Conservation (phyloP, 2,113 vertebrate genomes). For the Corythaeola cristata region DNA sequence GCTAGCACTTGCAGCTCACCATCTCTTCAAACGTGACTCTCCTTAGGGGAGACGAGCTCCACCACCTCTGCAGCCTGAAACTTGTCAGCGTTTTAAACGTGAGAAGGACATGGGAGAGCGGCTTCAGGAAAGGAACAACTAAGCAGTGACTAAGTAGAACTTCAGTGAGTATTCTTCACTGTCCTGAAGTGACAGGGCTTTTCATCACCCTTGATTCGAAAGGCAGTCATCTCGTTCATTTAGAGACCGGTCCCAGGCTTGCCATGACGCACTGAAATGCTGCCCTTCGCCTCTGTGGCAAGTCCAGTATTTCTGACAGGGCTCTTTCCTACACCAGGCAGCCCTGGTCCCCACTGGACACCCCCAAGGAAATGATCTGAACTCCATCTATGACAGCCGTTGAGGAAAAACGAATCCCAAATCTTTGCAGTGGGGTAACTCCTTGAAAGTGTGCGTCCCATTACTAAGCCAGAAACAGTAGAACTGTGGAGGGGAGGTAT, state of each 20-base stretch:
- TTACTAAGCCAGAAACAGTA: not conserved
- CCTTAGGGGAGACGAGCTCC: not conserved
- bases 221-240: not conserved
- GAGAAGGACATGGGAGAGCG: not conserved
- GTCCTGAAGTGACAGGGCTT: not conserved
- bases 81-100: not conserved
- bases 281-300: not conserved
- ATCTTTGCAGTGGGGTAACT: not conserved
- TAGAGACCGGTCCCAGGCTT: not conserved
- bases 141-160: not conserved
- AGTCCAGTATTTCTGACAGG: not conserved
- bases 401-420: not conserved
- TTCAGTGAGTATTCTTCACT: not conserved
- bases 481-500: not conserved
- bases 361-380: not conserved
- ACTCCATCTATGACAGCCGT: fast-evolving
- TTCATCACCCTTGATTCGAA: not conserved
- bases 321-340: not conserved
- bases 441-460: fast-evolving
- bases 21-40: not conserved
- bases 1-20: not conserved
- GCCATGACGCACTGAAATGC: not conserved
- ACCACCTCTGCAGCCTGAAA: not conserved
- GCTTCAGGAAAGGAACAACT: not conserved
- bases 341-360: not conserved